Percentiles rank a stretch among this genome's conserved stretches.
phyloP scores from a whole-genome alignment of 2,113 vertebrate genomes.

The Cathartes aura region DNA sequence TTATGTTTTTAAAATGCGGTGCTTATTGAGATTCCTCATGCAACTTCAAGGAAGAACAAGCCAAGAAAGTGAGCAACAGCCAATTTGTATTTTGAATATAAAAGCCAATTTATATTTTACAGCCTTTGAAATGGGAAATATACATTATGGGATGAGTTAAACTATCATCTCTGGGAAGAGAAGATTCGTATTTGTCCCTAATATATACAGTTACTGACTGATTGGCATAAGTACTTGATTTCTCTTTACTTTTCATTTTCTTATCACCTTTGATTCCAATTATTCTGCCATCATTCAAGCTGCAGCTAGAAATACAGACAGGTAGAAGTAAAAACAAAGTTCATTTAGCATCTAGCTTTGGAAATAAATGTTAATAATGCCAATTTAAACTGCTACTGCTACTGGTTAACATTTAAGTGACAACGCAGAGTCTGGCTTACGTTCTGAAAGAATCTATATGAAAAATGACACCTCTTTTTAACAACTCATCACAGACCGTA shows the following conservation, averaged over 20 bases:
- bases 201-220: background rate
- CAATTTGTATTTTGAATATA: background rate
- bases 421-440: background rate
- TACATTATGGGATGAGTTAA: background rate
- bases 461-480: background rate
- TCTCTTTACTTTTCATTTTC: slow-evolving; percentile 17
- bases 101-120: background rate
- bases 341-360: background rate
- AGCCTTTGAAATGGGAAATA: slow-evolving; percentile 10
- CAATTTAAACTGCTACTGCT: background rate
- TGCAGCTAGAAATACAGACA: background rate
- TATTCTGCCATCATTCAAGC: slow-evolving; percentile 13
- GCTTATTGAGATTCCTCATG: background rate
- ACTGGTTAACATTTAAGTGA: slow-evolving; percentile 17
- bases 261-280: slow-evolving; percentile 7
- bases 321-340: background rate
- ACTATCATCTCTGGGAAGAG: background rate
- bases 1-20: background rate
- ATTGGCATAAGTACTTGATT: background rate
- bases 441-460: background rate
- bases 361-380: slow-evolving; percentile 53
- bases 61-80: background rate
- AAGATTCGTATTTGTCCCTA: background rate
- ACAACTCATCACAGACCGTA: background rate
- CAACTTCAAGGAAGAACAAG: background rate